phyloP scores from a whole-genome alignment of 2,888 invertebrate genomes.

The Capitulum mitella region DNA sequence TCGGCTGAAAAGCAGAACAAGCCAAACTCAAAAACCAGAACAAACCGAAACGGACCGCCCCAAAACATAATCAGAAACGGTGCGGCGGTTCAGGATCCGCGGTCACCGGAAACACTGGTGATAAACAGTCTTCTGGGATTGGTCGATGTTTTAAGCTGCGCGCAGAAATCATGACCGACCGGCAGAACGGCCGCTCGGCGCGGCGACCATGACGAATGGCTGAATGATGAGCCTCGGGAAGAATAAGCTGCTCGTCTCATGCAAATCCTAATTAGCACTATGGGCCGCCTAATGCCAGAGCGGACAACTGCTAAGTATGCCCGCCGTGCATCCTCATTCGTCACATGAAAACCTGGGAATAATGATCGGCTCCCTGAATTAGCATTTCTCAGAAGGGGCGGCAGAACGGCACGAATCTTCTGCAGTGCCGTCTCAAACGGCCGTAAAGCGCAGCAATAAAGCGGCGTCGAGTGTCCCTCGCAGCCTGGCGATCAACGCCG shows the following conservation, averaged over 20 bases:
- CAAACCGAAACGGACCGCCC: too few species aligned
- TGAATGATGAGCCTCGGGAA: not conserved
- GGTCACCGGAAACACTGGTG: too few species aligned
- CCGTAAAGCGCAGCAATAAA: not conserved
- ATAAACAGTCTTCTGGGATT: too few species aligned
- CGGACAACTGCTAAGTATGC: not conserved
- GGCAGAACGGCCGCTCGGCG: not conserved
- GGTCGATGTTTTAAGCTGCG: slow-evolving; percentile 34
- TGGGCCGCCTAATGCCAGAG: not conserved
- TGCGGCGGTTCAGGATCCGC: too few species aligned
- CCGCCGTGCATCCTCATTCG: not conserved
- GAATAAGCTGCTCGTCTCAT: not conserved
- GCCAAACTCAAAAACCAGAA: slow-evolving; percentile 26
- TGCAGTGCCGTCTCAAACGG: not conserved
- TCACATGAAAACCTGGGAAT: not conserved
- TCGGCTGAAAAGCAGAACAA: slow-evolving; percentile 60
- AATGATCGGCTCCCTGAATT: slow-evolving; percentile 10
- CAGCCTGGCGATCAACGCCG: not conserved
- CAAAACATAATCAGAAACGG: too few species aligned
- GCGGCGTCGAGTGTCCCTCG: not conserved
- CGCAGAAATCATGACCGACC: not conserved
- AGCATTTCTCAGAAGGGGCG: not conserved
- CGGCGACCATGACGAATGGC: not conserved
- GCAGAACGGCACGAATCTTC: not conserved
- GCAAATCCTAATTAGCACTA: not conserved